These are phyloP conservation scores for Drosophila maculinotata DNA, from an alignment of 2,888 invertebrate species.

Conservation along the genomic window DNA sequence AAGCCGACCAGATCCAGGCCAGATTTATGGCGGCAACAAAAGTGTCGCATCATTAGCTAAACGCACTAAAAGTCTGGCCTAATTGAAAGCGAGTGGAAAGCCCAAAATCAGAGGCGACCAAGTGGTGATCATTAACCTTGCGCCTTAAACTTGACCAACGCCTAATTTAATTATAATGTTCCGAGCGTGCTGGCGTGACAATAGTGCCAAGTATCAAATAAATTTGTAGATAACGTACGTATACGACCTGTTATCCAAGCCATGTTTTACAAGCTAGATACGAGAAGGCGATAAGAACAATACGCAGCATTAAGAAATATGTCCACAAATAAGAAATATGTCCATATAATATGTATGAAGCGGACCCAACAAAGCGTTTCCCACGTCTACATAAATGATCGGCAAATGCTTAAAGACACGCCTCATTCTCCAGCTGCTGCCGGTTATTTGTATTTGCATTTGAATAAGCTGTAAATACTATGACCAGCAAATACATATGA, in stretches of 20 bases:
- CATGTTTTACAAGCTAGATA: conserved; percentile 39
- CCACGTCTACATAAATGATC: conserved; percentile 41
- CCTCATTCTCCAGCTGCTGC: conserved; percentile 52
- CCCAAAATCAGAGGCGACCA: not conserved
- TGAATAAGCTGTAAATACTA: conserved; percentile 66
- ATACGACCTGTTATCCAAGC: conserved; percentile 55
- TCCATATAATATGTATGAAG: conserved; percentile 6
- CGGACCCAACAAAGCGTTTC: conserved; percentile 39
- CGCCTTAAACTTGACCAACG: conserved; percentile 11
- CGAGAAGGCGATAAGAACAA: conserved; percentile 43
- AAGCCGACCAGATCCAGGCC: conserved; percentile 47
- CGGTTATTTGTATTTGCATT: conserved; percentile 64
- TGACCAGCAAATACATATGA: conserved; percentile 20
- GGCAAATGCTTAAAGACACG: conserved; percentile 50
- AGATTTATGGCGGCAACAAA: conserved; percentile 55
- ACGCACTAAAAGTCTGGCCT: conserved; percentile 32
- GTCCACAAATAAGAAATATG: conserved; percentile 7
- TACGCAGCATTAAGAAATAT: conserved; percentile 8
- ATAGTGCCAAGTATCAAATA: conserved; percentile 17
- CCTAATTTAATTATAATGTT: conserved; percentile 32
- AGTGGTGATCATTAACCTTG: conserved; percentile 35
- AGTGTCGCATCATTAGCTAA: conserved; percentile 55
- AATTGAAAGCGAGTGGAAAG: conserved; percentile 20
- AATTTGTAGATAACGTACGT: conserved; percentile 16
- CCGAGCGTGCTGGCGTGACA: conserved; percentile 30